A percentile compares a stretch with the other conserved stretches of the same genome.
Evolutionary conservation across 1,140 invertebrate species (phyloP).

Genomic region (Pseudomyrmex pallidus): DNA sequence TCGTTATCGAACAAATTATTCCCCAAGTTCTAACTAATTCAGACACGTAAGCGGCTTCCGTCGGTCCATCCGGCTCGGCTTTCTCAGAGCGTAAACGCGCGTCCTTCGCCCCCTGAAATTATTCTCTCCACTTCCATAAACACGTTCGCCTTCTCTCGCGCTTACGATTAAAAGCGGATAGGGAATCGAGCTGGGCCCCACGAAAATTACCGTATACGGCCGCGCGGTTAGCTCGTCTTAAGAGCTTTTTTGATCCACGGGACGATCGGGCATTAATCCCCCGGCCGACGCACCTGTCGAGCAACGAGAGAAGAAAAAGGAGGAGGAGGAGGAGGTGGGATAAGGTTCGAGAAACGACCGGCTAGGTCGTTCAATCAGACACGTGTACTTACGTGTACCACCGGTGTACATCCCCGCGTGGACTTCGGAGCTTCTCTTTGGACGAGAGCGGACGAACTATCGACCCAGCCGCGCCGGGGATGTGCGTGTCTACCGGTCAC

Average conservation of each 20-base stretch:
- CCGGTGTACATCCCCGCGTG: slow-evolving; percentile 25
- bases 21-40: not conserved
- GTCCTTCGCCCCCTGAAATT: slow-evolving; percentile 59
- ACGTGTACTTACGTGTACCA: slow-evolving; percentile 63
- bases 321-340: slow-evolving; percentile 36
- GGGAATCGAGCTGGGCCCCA: slow-evolving; percentile 38
- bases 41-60: slow-evolving; percentile 13
- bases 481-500: slow-evolving; percentile 72
- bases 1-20: slow-evolving; percentile 7
- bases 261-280: slow-evolving; percentile 62
- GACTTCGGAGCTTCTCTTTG: slow-evolving; percentile 35
- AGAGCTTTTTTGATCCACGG: slow-evolving; percentile 55
- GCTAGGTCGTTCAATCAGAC: slow-evolving; percentile 61
- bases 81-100: slow-evolving; percentile 19
- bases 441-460: slow-evolving; percentile 65
- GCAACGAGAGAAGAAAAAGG: not conserved
- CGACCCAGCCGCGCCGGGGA: slow-evolving; percentile 55
- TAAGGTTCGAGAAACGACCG: slow-evolving; percentile 60
- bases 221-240: slow-evolving; percentile 50
- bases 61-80: not conserved
- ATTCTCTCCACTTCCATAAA: slow-evolving; percentile 59
- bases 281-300: slow-evolving; percentile 67
- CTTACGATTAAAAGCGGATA: slow-evolving; percentile 63
- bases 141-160: slow-evolving; percentile 48
- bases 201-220: slow-evolving; percentile 60